Evolutionary conservation across 2,113 vertebrate species (phyloP).

Genomic region (Suricata suricatta): DNA sequence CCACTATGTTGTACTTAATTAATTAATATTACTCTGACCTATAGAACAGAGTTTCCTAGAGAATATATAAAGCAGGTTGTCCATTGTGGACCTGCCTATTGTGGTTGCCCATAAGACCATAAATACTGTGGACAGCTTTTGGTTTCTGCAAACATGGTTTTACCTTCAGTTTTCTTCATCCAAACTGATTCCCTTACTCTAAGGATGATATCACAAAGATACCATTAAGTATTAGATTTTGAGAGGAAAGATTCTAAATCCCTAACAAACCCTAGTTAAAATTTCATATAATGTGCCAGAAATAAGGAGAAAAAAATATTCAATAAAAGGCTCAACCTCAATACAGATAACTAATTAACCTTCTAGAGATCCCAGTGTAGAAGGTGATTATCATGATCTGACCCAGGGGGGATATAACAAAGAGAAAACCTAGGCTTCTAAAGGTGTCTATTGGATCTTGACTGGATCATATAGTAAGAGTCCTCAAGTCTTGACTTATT

Average conservation of each 20-base stretch:
- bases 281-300: slow-evolving; percentile 32
- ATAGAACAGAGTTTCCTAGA: neutral
- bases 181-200: neutral
- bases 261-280: slow-evolving; percentile 50
- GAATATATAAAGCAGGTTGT: neutral
- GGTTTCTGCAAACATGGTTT: neutral
- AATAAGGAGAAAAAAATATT: slow-evolving; percentile 28
- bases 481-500: neutral
- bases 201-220: slow-evolving; percentile 1
- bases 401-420: neutral
- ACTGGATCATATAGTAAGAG: neutral
- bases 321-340: neutral
- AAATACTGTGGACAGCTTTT: neutral
- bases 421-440: neutral
- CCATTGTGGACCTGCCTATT: neutral
- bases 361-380: neutral
- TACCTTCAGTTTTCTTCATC: neutral
- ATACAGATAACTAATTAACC: slow-evolving; percentile 29
- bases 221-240: neutral
- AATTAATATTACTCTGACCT: neutral
- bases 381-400: neutral
- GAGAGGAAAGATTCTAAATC: neutral
- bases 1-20: neutral
- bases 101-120: neutral
- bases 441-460: neutral